Conservation (phyloP, 2,797 vertebrate genomes). For the Tarsius wallacei region DNA sequence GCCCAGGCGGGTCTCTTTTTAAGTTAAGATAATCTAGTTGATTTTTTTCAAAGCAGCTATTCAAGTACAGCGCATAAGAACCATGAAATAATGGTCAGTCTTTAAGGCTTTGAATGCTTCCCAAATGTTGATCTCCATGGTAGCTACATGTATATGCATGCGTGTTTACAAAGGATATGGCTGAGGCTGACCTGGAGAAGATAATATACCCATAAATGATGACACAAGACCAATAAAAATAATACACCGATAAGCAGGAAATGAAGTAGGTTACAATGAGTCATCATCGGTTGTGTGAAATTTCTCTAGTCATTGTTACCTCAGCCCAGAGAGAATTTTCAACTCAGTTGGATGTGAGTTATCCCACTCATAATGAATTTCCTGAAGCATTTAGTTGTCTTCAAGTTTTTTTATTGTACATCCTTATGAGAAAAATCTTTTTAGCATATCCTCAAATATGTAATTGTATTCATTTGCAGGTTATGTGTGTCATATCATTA, state of each 20-base stretch:
- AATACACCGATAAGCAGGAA: constrained; percentile 60
- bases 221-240: constrained; percentile 9
- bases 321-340: neutral
- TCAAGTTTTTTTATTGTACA: neutral
- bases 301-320: neutral
- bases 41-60: constrained; percentile 15
- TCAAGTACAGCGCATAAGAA: neutral
- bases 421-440: constrained; percentile 48
- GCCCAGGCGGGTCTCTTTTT: neutral
- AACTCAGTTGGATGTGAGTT: neutral
- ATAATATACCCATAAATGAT: neutral
- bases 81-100: neutral
- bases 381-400: constrained; percentile 17
- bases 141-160: neutral
- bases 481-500: neutral
- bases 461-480: constrained; percentile 44
- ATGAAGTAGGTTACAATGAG: constrained; percentile 44
- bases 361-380: neutral
- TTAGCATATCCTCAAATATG: neutral
- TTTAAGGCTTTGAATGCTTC: neutral
- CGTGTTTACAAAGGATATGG: neutral
- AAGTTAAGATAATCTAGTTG: neutral
- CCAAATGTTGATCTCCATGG: neutral
- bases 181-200: constrained; percentile 22
- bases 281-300: constrained; percentile 47